Evolutionary conservation across 2,113 vertebrate species (phyloP).

Genomic region (Nycticorax nycticorax): DNA sequence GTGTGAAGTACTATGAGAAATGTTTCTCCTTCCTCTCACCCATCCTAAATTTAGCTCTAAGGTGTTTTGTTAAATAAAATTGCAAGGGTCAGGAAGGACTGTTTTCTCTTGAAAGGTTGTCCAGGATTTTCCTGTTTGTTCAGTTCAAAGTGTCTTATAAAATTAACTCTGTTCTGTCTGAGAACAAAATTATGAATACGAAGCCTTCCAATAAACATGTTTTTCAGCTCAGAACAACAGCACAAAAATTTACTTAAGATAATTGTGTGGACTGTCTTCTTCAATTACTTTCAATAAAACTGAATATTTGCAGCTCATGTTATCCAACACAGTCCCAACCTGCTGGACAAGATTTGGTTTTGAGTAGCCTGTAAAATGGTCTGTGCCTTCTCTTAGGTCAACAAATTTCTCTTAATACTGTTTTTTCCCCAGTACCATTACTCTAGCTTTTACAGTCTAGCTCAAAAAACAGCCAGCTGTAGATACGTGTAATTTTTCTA

Average conservation of each 20-base stretch:
- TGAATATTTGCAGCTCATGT: slow-evolving; percentile 62
- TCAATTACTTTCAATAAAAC: slow-evolving; percentile 67
- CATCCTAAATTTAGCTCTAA: neutral
- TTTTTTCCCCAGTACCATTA: neutral
- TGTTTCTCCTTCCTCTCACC: neutral
- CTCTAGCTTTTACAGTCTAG: neutral
- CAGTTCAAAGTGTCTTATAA: neutral
- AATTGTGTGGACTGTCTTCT: slow-evolving; percentile 25
- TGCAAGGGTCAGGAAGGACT: neutral
- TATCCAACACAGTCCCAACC: neutral
- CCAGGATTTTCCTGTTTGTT: neutral
- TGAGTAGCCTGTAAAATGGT: slow-evolving; percentile 1
- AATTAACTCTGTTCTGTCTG: neutral
- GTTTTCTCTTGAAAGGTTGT: neutral
- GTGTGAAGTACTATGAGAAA: neutral
- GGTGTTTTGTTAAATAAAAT: neutral
- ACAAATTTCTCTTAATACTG: neutral
- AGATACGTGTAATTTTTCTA: neutral
- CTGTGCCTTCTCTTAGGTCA: slow-evolving; percentile 4
- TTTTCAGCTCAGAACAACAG: slow-evolving; percentile 28
- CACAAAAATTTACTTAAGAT: neutral
- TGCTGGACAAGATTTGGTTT: neutral
- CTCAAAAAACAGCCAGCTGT: neutral
- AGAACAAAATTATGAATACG: slow-evolving; percentile 18
- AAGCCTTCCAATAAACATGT: neutral